Base-by-base conservation (phyloP, 37 sponge, comb jelly and placozoan genomes). In the Diacarnus erythraeanus region DNA sequence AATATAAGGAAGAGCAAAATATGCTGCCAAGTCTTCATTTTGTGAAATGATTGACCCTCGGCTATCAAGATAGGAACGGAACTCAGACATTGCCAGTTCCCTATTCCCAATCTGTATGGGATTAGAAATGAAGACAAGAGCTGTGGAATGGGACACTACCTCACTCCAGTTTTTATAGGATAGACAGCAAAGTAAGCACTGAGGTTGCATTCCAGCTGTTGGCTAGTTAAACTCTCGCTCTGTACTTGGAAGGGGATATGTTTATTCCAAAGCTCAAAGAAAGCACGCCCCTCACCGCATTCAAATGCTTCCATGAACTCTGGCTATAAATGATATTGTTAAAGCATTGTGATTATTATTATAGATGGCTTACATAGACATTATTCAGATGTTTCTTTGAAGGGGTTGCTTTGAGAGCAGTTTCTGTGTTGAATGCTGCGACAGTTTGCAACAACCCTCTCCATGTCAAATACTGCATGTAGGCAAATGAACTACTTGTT, bases 1-100 rank as follows among this genome's bases (percentile, higher is more conserved):
- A 40, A 92, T 59, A 38, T 88, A 92, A n/a, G 93, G 89, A 5
- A 92, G 89, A 36, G 95, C 95, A 75, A 80, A 94, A 76, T 77
- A 91, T 0, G 86, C 22, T 12, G 89, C 78, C 43, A 94, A 61
- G 43, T 94, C 92, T 20, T 77, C 80, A 10, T 42, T 63, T 56
- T 84, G 78, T n/a, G 92, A 79, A 31, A 94, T 44, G 25, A 38
- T 33, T 0, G 83, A 42, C 0, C 92, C 88, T 15, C 89, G 57
- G 8, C 36, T 84, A 54, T 84, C 82, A 43, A 94, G 83, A 74
- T 91, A 94, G 59, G 59, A 31, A 27, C 79, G 83, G 84, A 94
- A 94, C 17, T 60, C 59, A 23, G n/a, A n/a, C 80, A 84, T 81
- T 5, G 80, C 60, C 15, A 23, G 57, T 23, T 33, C 69, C 23